Base-by-base conservation (phyloP, 92 coral and sea anemone genomes). In the Epizoanthus fatuus region DNA sequence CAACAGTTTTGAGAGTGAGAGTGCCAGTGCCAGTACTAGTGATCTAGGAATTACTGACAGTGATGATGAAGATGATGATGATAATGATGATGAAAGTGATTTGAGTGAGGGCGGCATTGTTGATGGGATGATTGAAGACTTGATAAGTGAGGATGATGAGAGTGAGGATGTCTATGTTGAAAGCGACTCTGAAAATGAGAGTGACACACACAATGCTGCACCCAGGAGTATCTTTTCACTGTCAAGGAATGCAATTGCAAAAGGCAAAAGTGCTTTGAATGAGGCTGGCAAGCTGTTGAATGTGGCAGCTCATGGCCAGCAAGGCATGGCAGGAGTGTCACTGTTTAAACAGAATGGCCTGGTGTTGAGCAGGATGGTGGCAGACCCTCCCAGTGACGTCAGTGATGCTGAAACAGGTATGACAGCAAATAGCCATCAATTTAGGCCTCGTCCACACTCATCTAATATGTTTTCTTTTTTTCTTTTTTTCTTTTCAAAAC, bases 21-120 rank as follows among this genome's bases (percentile, higher is more conserved):
- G 93, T 63, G 94, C 90, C 8, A 97, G 53, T 29, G 35, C 35
- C 35, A 29, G 99, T 75, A 93, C 92, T 25, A 97, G 98, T 69
- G 99, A 97, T 56, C 84, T 68, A 17, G 95, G 88, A 4, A 89
- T 83, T 44, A 81, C 92, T 42, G 86, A 81, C 73, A 93, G 96
- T 14, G 95, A 80, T 16, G 96, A 87, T 39, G 94, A 87, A 4
- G 65, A 38, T 59, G 90, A 54, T 5, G 90, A 52, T 22, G 85
- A 89, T 10, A 35, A 54, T 8, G 70, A 51, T 2, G 62, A 85
- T 76, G 99, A 97, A n/a, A 97, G 99, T 45, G 99, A 97, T 86
- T 81, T 97, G 58, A 97, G 99, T 70, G 99, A 97, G 79, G 99
- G 99, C 12, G 98, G 95, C 6, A 90, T 92, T 59, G 98, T 81